Base-by-base conservation (phyloP, 2,113 vertebrate species). In the Hippoglossus stenolepis region DNA sequence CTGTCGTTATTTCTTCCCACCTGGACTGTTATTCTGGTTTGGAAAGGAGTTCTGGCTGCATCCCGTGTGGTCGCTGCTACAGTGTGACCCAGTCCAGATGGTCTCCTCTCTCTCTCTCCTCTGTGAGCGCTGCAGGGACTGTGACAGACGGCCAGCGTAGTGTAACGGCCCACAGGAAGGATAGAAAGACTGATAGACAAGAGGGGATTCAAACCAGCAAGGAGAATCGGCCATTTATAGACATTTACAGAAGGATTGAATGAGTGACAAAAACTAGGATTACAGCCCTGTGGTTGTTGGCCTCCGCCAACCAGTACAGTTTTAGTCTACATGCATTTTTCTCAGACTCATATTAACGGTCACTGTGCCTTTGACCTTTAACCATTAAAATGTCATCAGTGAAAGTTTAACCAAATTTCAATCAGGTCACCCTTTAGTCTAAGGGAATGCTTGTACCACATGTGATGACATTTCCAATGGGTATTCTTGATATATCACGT, bases 31-130 rank as follows among this genome's bases (percentile, higher is more conserved):
- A 78, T 82, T 83, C 62, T 86, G 83, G 72, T 74, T 75, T 87
- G 80, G 70, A 83, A 71, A 82, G 74, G 80, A 78, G 88, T 77
- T 87, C 81, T 90, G 81, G 73, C 79, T 82, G 81, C 74, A 0
- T 87, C 81, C 82, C 71, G 65, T 88, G 87, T 91, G 87, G 82
- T 88, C 82, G 73, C 79, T 69, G 84, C 65, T 74, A 82, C 78
- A 86, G 59, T 69, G 86, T 86, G 87, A 90, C 89, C 87, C 86
- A 57, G 89, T 90, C 89, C 91, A 93, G 89, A 92, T 94, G 92
- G 90, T 67, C 82, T 85, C 71, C 53, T 80, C 85, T 90, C 65
- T 38, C 35, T 80, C 51, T 82, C 77, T 83, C 71, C 63, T 83
- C 67, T 73, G 78, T 65, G 67, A 64, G 75, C 65, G 74, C 68